Base-by-base conservation (phyloP, 23 tunicate species). In the Styela plicata region DNA sequence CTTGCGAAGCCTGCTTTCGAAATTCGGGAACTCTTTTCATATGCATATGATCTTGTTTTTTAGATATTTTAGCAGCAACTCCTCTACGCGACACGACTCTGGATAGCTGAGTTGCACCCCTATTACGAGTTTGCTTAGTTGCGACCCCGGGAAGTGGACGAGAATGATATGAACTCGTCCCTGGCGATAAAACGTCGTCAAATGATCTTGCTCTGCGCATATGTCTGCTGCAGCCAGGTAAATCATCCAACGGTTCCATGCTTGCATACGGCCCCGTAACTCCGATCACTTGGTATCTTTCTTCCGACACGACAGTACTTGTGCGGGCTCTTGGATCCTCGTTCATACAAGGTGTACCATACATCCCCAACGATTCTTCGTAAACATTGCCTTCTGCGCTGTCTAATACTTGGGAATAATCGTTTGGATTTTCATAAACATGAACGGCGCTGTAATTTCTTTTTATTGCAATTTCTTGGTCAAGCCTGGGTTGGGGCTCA, bases 361-460 rank as follows among this genome's bases (percentile, higher is more conserved):
- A 44, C 57, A 44, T 44, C 57, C 57, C 77, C 24, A 71, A 16
- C 35, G 77, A 16, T 21, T 71, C 77, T 27, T 31, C 24, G 29
- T 30, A 21, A 5, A 21, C 20, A 28, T 71, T 71, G 5, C 24
- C 24, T 28, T 71, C 23, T 2, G 77, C 35, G 34, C 20, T 21
- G 17, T 71, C 77, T 18, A 28, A 16, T 3, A 71, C 77, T 17
- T 71, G 77, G 5, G 77, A 27, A 30, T 71, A 71, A 28, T 71
- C 77, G 36, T 34, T 34, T 29, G 77, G 77, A 30, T 29, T 71
- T 17, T 71, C 77, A 17, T 71, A 71, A 21, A 71, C 77, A 71
- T 71, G 77, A 7, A 71, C 34, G 5, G 77, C 77, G 77, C 34
- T 71, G 36, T 71, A 71, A 36, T 71, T 71, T 17, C 77, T 32